A percentile compares a stretch with the other conserved stretches of the same genome.
Conservation (phyloP, 2,888 invertebrate genomes). For the Cinara cedri region DNA sequence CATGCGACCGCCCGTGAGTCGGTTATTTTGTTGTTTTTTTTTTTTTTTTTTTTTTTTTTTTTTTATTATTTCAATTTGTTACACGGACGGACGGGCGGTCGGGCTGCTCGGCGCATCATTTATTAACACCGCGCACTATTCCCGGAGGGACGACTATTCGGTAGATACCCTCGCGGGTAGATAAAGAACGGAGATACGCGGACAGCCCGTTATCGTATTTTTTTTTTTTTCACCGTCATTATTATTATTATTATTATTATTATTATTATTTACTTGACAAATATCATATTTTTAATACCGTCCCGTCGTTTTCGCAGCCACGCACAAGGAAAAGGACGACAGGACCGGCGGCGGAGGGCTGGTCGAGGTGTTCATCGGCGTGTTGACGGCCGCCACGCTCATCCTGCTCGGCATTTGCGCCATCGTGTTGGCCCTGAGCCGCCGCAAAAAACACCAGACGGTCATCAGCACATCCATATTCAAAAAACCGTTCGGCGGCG, state of each 20-base stretch:
- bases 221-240: background rate
- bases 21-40: slow-evolving; percentile 25
- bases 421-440: slow-evolving; percentile 69
- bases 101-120: slow-evolving; percentile 28
- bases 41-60: slow-evolving; percentile 28
- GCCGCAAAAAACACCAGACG: slow-evolving; percentile 70
- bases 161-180: background rate
- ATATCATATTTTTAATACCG: background rate
- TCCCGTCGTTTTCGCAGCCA: slow-evolving; percentile 63
- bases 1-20: slow-evolving; percentile 23
- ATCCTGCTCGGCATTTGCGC: slow-evolving; percentile 71
- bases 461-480: slow-evolving; percentile 67
- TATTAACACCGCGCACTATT: slow-evolving; percentile 27
- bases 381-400: slow-evolving; percentile 72
- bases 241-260: background rate
- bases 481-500: slow-evolving; percentile 70
- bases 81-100: background rate
- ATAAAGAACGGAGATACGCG: background rate
- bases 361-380: slow-evolving; percentile 70
- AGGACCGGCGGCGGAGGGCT: slow-evolving; percentile 67
- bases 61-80: slow-evolving; percentile 39
- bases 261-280: background rate
- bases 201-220: slow-evolving; percentile 7
- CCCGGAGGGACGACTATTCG: slow-evolving; percentile 3
- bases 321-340: slow-evolving; percentile 67